phyloP scores from a whole-genome alignment of 2,888 invertebrate species.

The Nomada ferruginata region DNA sequence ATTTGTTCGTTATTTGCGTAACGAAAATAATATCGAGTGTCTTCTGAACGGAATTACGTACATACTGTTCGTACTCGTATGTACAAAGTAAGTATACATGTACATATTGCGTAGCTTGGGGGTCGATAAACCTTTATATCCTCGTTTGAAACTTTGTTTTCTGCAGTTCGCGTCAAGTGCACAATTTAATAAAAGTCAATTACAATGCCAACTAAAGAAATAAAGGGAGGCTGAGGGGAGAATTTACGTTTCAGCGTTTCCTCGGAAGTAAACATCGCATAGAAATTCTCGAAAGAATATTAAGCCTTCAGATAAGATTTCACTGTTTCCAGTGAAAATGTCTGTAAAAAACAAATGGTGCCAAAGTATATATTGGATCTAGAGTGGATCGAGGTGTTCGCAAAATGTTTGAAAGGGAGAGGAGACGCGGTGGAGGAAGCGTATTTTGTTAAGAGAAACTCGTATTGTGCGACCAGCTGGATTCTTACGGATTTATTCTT shows the following conservation, averaged over 20 bases:
- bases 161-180: background rate
- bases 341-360: constrained; percentile 5
- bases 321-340: background rate
- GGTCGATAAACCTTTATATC: background rate
- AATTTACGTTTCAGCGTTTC: background rate
- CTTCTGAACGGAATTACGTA: too few species aligned
- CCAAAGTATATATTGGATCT: constrained; percentile 7
- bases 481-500: constrained; percentile 75
- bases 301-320: constrained; percentile 26
- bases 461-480: constrained; percentile 63
- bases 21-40: too few species aligned
- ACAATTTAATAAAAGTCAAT: background rate
- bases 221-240: too few species aligned
- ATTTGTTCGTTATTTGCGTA: too few species aligned
- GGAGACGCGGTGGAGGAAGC: background rate
- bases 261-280: background rate
- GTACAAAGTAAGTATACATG: background rate
- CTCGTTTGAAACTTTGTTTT: background rate
- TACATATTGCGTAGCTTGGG: background rate
- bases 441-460: constrained; percentile 62
- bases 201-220: background rate
- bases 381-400: constrained; percentile 23
- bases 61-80: background rate
- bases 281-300: constrained; percentile 8
- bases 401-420: constrained; percentile 18